Percentiles rank a stretch among this genome's conserved stretches.
Conservation (phyloP, 2,113 vertebrate species). For the Polyodon spathula region DNA sequence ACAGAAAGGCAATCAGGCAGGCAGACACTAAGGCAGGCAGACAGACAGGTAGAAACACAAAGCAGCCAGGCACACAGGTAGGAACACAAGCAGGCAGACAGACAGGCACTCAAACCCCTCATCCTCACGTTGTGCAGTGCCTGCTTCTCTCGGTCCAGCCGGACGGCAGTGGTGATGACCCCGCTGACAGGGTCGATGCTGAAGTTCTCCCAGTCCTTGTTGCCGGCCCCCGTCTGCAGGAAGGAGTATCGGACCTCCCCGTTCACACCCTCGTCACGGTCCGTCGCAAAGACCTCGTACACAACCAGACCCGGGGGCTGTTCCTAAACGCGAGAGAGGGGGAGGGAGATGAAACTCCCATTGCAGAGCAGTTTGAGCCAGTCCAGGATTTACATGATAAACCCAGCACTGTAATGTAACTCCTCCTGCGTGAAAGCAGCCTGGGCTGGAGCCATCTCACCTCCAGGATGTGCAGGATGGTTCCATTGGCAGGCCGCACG, state of each 20-base stretch:
- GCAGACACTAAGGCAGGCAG: no score
- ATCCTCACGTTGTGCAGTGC: conserved; percentile 77
- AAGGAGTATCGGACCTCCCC: conserved; percentile 87
- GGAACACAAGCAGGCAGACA: no score
- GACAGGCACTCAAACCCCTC: no score
- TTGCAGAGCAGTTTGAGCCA: no score
- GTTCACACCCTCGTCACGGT: conserved; percentile 87
- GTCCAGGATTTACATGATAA: no score
- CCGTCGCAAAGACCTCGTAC: conserved; percentile 82
- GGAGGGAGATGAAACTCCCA: no score
- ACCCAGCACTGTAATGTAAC: no score
- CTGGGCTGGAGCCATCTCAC: no score
- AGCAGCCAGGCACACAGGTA: no score
- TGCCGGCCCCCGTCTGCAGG: conserved; percentile 77
- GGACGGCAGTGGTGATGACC: conserved; percentile 80
- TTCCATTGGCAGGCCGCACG: conserved; percentile 81
- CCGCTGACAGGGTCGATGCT: conserved; percentile 73
- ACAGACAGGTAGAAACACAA: no score
- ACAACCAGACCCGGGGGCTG: conserved; percentile 68
- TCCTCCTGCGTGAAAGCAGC: no score
- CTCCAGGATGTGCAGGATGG: conserved; percentile 87
- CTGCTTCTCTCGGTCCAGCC: conserved; percentile 88
- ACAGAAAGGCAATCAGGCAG: no score
- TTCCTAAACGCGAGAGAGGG: conserved; percentile 49
- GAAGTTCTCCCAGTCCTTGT: conserved; percentile 92